Base-by-base conservation (phyloP, 2,797 vertebrate genomes). In the Neostethus bicornis region DNA sequence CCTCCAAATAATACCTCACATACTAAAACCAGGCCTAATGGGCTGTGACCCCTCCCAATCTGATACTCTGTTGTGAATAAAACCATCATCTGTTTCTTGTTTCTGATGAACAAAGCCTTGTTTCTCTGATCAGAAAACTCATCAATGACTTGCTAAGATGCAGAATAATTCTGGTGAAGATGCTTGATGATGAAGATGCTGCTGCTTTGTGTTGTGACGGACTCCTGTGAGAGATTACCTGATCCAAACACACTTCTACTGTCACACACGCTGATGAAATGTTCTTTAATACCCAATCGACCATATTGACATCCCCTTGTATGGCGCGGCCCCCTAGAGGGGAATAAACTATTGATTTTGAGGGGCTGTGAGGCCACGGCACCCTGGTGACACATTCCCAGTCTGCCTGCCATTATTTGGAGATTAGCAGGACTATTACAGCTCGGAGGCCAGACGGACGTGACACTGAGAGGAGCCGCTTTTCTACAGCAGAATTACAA, bases 211-310 rank as follows among this genome's bases (percentile, higher is more conserved):
- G n/a, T n/a, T n/a, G n/a, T n/a, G n/a, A n/a, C n/a, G n/a, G n/a
- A n/a, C n/a, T n/a, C n/a, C n/a, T n/a, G n/a, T n/a, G n/a, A n/a
- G n/a, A n/a, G n/a, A n/a, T n/a, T n/a, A n/a, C n/a, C n/a, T n/a
- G n/a, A n/a, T n/a, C n/a, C n/a, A n/a, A n/a, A n/a, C 73, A 70
- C 69, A 59, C 51, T 70, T 13, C 70, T 60, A 63, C 76, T 85
- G 83, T 83, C 85, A 81, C 83, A 75, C 58, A 44, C 12, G 48
- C 74, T 92, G 89, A 92, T 83, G 82, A 86, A 92, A 86, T 85
- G 89, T 87, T 91, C 85, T 91, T 91, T 92, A 91, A 93, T 91
- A 89, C 84, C 80, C 80, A 90, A 91, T 92, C 78, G 84, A 92
- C 90, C 88, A 85, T 91, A 92, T 92, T 83, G 91, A 92, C 79